Base-by-base conservation (phyloP, 2,797 vertebrate species). In the Bufotes viridis region DNA sequence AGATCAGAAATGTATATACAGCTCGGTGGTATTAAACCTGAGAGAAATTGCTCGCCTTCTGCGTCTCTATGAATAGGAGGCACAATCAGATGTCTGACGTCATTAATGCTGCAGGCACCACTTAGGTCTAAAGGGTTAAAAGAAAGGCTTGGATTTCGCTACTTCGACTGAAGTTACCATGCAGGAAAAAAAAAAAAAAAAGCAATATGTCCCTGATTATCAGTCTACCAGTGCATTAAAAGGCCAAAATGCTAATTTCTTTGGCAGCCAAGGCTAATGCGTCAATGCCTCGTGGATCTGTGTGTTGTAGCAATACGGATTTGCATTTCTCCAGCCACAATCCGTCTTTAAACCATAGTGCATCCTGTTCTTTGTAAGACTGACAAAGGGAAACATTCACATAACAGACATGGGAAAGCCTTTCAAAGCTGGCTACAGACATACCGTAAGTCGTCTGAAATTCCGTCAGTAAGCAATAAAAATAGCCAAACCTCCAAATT, bases 1-100 rank as follows among this genome's bases (percentile, higher is more conserved):
- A 61, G 22, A 74, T 70, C 24, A 61, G 60, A 75, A 60, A 24
- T 76, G 15, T 76, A 85, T 60, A 49, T 81, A 84, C 76, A 84
- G n/a, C 79, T 72, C 51, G 55, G 58, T 84, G 63, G 74, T 60
- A 72, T 61, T 85, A 61, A 85, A 85, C 87, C 87, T 84, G 87
- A 88, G 87, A 75, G 75, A 49, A 88, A 79, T 60, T 72, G 75
- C 82, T 79, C 42, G 53, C 51, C 34, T 61, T 76, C 49, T 57
- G 26, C 58, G 42, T 53, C 72, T 42, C 29, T 63, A 29, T 51
- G 9, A 20, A 53, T 49, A 34, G 51, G 76, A 72, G 75, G 65
- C 74, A 83, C 81, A 84, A 60, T 57, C 49, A 51, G 34, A 61
- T 60, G 22, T 60, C 58, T 53, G 53, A 72, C 29, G 14, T 75